Evolutionary conservation across 2,113 vertebrate genomes (phyloP).

Genomic region (Cynoglossus semilaevis): DNA sequence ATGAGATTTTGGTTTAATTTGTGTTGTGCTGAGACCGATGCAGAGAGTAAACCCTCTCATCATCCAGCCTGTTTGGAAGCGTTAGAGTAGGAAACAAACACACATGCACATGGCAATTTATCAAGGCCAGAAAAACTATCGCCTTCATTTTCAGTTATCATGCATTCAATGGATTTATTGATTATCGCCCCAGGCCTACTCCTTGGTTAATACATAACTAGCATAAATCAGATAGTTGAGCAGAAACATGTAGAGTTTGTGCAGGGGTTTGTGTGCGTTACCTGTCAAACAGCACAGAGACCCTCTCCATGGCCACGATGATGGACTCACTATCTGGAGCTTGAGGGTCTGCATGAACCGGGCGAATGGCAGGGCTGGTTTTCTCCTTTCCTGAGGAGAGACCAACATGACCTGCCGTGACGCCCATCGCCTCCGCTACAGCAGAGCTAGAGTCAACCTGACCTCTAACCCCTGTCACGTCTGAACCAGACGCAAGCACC

Average conservation of each 20-base stretch:
- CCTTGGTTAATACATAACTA: no score
- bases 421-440: constrained; percentile 65
- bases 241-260: not conserved
- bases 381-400: constrained; percentile 92
- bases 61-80: no score
- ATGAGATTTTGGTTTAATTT: no score
- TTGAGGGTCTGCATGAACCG: constrained; percentile 79
- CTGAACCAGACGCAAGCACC: constrained; percentile 72
- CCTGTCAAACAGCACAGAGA: constrained; percentile 98
- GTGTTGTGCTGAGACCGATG: no score
- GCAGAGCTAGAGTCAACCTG: constrained; percentile 70
- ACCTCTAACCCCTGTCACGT: constrained; percentile 72
- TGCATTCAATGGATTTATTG: no score
- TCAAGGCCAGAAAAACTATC: no score
- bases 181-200: no score
- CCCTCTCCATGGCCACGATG: constrained; percentile 97
- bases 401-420: constrained; percentile 70
- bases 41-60: not conserved
- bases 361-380: constrained; percentile 84
- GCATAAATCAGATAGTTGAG: no score
- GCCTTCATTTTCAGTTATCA: no score
- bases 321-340: constrained; percentile 93
- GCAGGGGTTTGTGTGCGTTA: constrained; percentile 53
- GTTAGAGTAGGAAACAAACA: no score
- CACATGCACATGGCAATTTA: no score